Conservation (phyloP, 2,113 vertebrate genomes). For the Athene noctua region DNA sequence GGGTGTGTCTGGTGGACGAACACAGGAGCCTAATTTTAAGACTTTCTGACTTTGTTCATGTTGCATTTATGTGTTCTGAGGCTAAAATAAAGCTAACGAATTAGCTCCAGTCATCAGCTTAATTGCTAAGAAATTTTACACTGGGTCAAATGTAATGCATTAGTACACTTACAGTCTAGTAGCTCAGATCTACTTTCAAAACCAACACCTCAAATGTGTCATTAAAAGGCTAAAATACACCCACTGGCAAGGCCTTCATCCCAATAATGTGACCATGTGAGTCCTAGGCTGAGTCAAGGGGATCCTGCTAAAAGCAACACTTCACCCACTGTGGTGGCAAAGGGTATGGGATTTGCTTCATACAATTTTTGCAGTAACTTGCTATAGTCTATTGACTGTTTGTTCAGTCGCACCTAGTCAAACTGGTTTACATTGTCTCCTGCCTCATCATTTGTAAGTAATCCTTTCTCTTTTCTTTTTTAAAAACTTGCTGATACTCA, state of each 20-base stretch:
- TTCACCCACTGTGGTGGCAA: fast-evolving
- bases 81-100: slow-evolving; percentile 1
- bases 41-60: not conserved
- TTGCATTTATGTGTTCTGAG: not conserved
- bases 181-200: not conserved
- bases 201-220: not conserved
- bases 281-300: not conserved
- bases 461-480: not conserved
- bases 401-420: not conserved
- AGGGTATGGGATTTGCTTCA: not conserved
- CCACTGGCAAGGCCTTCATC: not conserved
- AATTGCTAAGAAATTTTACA: not conserved
- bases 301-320: not conserved
- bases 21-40: not conserved
- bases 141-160: not conserved
- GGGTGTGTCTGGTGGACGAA: not conserved
- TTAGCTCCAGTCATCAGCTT: not conserved
- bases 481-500: not conserved
- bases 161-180: not conserved
- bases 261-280: fast-evolving
- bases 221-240: not conserved
- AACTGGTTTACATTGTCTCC: slow-evolving; percentile 33
- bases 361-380: not conserved
- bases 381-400: not conserved
- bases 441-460: not conserved